Base-by-base conservation (phyloP, 2,113 vertebrate genomes). In the Antennarius striatus region DNA sequence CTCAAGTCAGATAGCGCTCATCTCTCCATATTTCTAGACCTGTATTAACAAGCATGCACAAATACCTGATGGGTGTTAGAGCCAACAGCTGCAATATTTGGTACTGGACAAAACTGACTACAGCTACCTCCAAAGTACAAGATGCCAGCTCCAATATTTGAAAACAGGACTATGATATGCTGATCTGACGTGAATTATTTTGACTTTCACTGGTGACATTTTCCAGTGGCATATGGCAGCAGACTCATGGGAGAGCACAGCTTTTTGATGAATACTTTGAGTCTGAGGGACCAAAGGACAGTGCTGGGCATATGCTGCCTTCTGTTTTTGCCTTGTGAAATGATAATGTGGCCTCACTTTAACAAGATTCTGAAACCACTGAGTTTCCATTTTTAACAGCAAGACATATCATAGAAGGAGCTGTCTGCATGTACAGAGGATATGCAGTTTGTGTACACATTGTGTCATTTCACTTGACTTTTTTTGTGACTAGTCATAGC, bases 191-290 rank as follows among this genome's bases (percentile, higher is more conserved):
- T 94, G 95, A 98, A 95, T 95, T 94, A 95, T 94, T 95, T 94
- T 95, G 94, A 95, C 95, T 96, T 96, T 96, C 94, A 95, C 93
- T 93, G 95, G 94, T 98, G 97, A 98, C 96, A 98, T 98, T 98
- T 98, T 95, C 94, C 92, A 90, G 90, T 80, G 92, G 93, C 95
- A 98, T 97, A 97, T 97, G 96, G 95, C 91, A 92, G 91, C 71
- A 88, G 91, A 92, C 96, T 98, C 96, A 95, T 92, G 95, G 96
- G 95, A 98, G 92, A 93, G 91, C 90, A 92, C 60, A 70, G 78
- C 79, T 95, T 96, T 96, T 96, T 97, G 95, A 98, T 97, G 94
- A 95, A 95, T 95, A 94, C 92, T 94, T 93, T 94, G 92, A 95
- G 89, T 96, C 92, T 91, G 89, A 94, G 68, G 62, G 94, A 94